phyloP scores from a whole-genome alignment of 2,797 vertebrate genomes.

The Megaceryle alcyon region DNA sequence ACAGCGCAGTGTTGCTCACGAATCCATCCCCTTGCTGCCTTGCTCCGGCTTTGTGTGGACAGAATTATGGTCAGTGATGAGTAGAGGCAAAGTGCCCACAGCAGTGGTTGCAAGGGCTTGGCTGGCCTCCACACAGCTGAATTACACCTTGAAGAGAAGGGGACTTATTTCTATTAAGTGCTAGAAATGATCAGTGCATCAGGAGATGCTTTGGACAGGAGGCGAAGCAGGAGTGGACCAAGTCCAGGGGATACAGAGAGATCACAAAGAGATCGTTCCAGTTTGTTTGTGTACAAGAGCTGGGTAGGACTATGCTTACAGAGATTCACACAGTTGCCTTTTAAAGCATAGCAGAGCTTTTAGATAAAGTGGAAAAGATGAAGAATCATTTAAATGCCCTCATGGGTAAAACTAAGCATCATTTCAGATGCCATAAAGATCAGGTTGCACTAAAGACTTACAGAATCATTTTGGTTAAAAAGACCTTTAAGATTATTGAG shows the following conservation, averaged over 20 bases:
- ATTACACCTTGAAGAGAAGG: neutral
- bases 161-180: rapidly evolving
- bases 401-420: neutral
- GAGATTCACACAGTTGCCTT: neutral
- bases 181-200: neutral
- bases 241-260: neutral
- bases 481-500: neutral
- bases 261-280: neutral
- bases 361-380: neutral
- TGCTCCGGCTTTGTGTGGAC: neutral
- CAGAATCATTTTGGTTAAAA: neutral
- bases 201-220: neutral
- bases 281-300: neutral
- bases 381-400: neutral
- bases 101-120: neutral
- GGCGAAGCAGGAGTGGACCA: neutral
- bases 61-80: neutral
- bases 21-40: neutral
- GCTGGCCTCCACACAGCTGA: neutral
- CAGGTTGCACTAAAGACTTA: neutral
- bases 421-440: neutral
- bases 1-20: rapidly evolving
- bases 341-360: neutral
- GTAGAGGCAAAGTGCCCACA: neutral
- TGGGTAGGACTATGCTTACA: neutral